These are phyloP conservation scores for Colostygia pectinataria DNA, from an alignment of 2,888 invertebrate genomes.

Conservation along the genomic window DNA sequence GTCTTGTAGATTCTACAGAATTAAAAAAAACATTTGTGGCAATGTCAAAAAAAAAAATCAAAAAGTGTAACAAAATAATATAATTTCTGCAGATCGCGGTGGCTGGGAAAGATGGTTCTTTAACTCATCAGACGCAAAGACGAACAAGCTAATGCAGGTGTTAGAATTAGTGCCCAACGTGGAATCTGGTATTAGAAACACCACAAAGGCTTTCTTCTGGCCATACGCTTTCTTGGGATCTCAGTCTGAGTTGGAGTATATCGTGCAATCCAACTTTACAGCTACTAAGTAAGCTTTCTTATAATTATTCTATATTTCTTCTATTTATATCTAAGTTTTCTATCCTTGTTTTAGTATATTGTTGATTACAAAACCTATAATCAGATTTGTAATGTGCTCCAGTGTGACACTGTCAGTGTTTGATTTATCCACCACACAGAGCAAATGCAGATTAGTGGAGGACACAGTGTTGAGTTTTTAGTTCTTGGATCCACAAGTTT, in stretches of 20 bases:
- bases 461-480: too few relatives aligned
- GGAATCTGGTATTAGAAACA: conserved; percentile 87
- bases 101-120: conserved; percentile 90
- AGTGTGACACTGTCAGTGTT: too few relatives aligned
- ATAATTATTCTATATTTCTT: too few relatives aligned
- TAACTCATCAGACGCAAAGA: conserved; percentile 85
- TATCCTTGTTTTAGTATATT: too few relatives aligned
- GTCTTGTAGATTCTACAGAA: too few relatives aligned
- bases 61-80: background rate
- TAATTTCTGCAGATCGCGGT: conserved; percentile 81
- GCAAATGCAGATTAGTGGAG: too few relatives aligned
- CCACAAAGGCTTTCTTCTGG: conserved; percentile 89
- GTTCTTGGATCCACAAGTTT: too few relatives aligned
- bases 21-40: too few relatives aligned
- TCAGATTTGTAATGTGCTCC: too few relatives aligned
- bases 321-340: background rate
- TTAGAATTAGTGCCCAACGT: conserved; percentile 86
- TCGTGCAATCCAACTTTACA: conserved; percentile 88
- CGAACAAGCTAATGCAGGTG: conserved; percentile 84
- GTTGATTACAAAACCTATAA: too few relatives aligned
- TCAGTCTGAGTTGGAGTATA: conserved; percentile 86
- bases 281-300: conserved; percentile 61
- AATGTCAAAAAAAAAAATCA: too few relatives aligned
- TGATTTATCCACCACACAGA: too few relatives aligned
- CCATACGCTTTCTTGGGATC: conserved; percentile 91